phyloP scores from a whole-genome alignment of 2,113 vertebrate genomes.

The Morphnarchus princeps region DNA sequence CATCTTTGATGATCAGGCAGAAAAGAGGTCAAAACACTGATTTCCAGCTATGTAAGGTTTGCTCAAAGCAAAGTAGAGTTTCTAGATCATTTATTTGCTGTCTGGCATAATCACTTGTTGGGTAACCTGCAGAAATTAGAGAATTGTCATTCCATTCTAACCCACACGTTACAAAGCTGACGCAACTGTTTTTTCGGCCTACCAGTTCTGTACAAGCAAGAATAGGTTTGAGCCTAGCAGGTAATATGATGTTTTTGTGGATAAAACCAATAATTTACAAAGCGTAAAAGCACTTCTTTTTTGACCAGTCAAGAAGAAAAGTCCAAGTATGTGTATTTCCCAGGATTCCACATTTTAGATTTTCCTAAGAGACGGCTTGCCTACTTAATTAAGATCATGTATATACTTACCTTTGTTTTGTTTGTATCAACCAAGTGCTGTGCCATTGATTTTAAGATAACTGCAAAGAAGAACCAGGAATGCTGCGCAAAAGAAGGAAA shows the following conservation, averaged over 20 bases:
- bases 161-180: background rate
- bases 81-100: background rate
- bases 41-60: background rate
- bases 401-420: conserved; percentile 79
- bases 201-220: background rate
- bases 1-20: background rate
- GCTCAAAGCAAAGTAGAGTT: background rate
- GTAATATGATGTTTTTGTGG: background rate
- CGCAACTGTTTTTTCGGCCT: background rate
- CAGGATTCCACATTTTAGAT: background rate
- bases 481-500: conserved; percentile 76
- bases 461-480: conserved; percentile 96
- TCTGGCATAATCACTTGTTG: background rate
- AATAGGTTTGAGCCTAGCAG: background rate
- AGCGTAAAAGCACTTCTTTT: background rate
- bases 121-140: background rate
- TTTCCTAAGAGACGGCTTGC: background rate
- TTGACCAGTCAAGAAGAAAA: background rate
- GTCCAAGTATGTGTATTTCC: background rate
- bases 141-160: background rate
- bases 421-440: conserved; percentile 87
- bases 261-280: background rate
- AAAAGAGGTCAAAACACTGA: background rate
- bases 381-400: background rate
- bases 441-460: conserved; percentile 94